Base-by-base conservation (phyloP, 1,140 invertebrate genomes). In the Bacillus rossius region DNA sequence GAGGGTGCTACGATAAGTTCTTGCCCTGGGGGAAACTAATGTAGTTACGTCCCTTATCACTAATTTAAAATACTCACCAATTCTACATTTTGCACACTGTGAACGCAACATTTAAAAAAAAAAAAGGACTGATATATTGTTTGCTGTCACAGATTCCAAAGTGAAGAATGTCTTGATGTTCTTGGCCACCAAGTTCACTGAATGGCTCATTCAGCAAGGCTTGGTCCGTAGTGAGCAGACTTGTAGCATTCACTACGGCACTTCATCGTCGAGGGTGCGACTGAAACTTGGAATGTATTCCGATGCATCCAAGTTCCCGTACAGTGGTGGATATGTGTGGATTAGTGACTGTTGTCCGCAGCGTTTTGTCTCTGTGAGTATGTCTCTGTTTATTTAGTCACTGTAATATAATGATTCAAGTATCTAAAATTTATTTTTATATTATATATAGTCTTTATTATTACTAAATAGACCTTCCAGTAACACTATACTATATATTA, bases 311-410 rank as follows among this genome's bases (percentile, higher is more conserved):
- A 91, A 90, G 62, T 91, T 92, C 69, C 89, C 89, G 0, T 89
- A 86, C 70, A 91, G 88, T 1, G 91, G 89, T 13, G 91, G 91
- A 16, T 94, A 93, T 67, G 90, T 94, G 1, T 94, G 91, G 91
- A 90, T 93, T 61, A 86, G 85, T 1, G 85, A 87, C 48, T 93
- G 90, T 69, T 92, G 91, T 68, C 85, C 88, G 0, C 85, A 86
- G 20, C 82, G 84, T 49, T 92, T 88, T 65, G 84, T 92, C 1
- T 93, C 91, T 0, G 88, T 68, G 41, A 66, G 64, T 66, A 25
- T 23, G 23, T 40, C 17, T 8, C 1, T 14, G 8, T 45, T 45
- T n/a, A 19, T 45, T 45, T 45, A 8, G 8, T 4, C 8, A 45
- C 3, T 45, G 16, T 22, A 19, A 4, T 45, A 8, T 20, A 5